These are phyloP conservation scores for Lagria hirta DNA, from an alignment of 2,888 invertebrate species.

Conservation along the genomic window DNA sequence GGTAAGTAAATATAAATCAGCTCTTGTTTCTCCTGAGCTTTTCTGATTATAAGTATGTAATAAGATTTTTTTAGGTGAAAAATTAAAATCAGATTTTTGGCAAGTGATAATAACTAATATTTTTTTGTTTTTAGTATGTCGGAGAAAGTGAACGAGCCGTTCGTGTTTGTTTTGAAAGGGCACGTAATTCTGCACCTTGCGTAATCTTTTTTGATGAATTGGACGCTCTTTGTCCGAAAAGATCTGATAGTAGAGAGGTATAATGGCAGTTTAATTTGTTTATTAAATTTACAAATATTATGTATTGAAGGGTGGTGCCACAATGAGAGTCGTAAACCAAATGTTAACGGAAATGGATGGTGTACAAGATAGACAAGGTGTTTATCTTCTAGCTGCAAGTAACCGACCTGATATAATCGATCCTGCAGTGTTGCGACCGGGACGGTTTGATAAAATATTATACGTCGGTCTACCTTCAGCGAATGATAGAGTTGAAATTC, in stretches of 20 bases:
- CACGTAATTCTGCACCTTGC: slow-evolving; percentile 93
- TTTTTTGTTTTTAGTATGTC: slow-evolving; percentile 71
- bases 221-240: slow-evolving; percentile 90
- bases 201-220: slow-evolving; percentile 99
- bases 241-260: slow-evolving; percentile 74
- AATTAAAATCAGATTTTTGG: too few relatives aligned
- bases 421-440: slow-evolving; percentile 86
- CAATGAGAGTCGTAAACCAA: slow-evolving; percentile 91
- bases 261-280: slow-evolving; percentile 20
- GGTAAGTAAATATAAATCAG: slow-evolving; percentile 70
- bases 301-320: slow-evolving; percentile 63
- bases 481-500: slow-evolving; percentile 82
- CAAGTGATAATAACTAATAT: slow-evolving; percentile 10
- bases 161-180: slow-evolving; percentile 92
- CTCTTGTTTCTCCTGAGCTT: too few relatives aligned
- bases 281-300: slow-evolving; percentile 16
- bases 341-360: slow-evolving; percentile 99
- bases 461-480: slow-evolving; percentile 86
- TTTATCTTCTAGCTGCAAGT: slow-evolving; percentile 94
- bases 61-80: too few relatives aligned
- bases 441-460: slow-evolving; percentile 85
- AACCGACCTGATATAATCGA: slow-evolving; percentile 97
- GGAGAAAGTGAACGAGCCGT: slow-evolving; percentile 98
- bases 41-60: too few relatives aligned
- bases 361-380: slow-evolving; percentile 85